Percentiles rank a stretch among this genome's conserved stretches.
These are phyloP conservation scores for Cettia cetti DNA, from an alignment of 2,113 vertebrate species.

Conservation along the genomic window DNA sequence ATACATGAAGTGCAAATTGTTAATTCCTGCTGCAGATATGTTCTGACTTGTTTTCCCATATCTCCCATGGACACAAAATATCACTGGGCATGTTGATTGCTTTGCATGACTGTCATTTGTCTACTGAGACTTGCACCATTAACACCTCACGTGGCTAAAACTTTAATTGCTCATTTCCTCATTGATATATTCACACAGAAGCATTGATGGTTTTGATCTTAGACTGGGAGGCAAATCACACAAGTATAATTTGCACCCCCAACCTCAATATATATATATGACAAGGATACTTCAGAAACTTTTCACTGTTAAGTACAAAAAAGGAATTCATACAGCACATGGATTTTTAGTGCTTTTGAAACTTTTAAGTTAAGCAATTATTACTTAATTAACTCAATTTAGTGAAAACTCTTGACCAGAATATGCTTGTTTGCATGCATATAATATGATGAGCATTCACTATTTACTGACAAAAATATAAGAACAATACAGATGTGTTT, in stretches of 20 bases:
- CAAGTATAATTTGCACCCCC: accelerated
- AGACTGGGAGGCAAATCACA: neutral
- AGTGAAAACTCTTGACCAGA: neutral
- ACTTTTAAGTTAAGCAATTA: neutral
- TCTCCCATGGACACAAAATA: neutral
- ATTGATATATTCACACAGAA: neutral
- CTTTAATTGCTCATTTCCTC: neutral
- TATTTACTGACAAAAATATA: neutral
- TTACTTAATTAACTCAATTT: neutral
- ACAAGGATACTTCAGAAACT: neutral
- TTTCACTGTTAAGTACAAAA: neutral
- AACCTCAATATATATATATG: neutral
- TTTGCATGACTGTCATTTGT: neutral
- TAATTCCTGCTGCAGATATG: neutral
- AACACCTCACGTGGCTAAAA: neutral
- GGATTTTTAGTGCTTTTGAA: neutral
- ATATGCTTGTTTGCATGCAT: neutral
- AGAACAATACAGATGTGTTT: neutral
- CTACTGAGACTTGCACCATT: neutral
- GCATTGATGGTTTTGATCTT: neutral
- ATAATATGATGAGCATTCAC: neutral
- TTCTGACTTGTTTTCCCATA: neutral
- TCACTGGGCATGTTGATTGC: neutral
- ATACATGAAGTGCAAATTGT: neutral
- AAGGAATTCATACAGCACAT: neutral